These are phyloP conservation scores for Rhagonycha lutea DNA, from an alignment of 2,888 invertebrate genomes.

Conservation along the genomic window DNA sequence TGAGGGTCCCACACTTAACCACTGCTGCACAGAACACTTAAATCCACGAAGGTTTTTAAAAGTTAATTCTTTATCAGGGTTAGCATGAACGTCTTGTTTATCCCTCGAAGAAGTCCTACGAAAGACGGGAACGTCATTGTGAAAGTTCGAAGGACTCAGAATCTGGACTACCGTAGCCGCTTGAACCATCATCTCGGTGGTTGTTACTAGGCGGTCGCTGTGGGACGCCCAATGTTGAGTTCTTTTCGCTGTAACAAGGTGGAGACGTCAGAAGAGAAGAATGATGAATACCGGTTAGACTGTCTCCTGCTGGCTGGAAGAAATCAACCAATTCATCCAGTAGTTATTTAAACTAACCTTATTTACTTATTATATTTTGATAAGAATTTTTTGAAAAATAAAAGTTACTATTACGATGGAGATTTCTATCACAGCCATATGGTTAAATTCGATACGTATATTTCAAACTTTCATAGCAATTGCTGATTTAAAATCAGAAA, in stretches of 20 bases:
- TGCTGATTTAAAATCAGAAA: background rate
- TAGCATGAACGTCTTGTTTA: slow-evolving; percentile 6
- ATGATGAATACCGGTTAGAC: slow-evolving; percentile 47
- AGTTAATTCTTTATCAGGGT: slow-evolving; percentile 21
- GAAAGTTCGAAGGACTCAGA: slow-evolving; percentile 63
- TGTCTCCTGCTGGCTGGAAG: slow-evolving; percentile 56
- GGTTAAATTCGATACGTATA: background rate
- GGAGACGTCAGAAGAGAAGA: slow-evolving; percentile 49
- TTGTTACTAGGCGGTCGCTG: slow-evolving; percentile 54
- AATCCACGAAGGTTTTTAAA: slow-evolving; percentile 17
- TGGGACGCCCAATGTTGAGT: slow-evolving; percentile 47
- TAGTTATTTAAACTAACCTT: slow-evolving; percentile 10
- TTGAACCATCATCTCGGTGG: slow-evolving; percentile 70
- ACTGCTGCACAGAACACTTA: slow-evolving; percentile 17
- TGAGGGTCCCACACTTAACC: slow-evolving; percentile 4
- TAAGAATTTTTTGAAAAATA: background rate
- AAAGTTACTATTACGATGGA: background rate
- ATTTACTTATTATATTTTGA: background rate
- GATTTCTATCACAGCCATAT: slow-evolving; percentile 1
- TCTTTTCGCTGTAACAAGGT: slow-evolving; percentile 56
- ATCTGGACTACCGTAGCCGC: slow-evolving; percentile 80
- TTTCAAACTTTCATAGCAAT: background rate
- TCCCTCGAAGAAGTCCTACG: slow-evolving; percentile 20
- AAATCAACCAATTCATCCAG: slow-evolving; percentile 42
- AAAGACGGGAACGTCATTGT: slow-evolving; percentile 43